These are phyloP conservation scores for Hypomecis punctinalis DNA, from an alignment of 2,888 invertebrate genomes.

Conservation along the genomic window DNA sequence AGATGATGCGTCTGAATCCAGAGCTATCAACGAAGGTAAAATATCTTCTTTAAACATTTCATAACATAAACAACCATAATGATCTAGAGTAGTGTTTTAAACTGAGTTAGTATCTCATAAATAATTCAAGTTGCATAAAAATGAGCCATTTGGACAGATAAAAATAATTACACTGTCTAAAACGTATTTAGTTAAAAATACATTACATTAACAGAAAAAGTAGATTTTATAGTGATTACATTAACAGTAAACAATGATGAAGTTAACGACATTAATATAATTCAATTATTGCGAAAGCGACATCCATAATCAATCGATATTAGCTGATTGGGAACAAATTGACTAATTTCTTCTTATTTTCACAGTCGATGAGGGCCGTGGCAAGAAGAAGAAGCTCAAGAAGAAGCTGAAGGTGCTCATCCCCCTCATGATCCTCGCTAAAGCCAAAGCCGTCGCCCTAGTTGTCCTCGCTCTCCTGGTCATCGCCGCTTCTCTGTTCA, in stretches of 20 bases:
- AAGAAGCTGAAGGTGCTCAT: slow-evolving; percentile 76
- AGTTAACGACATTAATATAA: background rate
- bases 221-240: too few relatives aligned
- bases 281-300: background rate
- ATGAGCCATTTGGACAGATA: too few relatives aligned
- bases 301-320: background rate
- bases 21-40: slow-evolving; percentile 69
- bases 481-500: slow-evolving; percentile 88
- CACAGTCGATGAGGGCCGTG: slow-evolving; percentile 84
- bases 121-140: too few relatives aligned
- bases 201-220: too few relatives aligned
- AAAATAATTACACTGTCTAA: too few relatives aligned
- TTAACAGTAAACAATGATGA: background rate
- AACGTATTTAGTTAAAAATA: too few relatives aligned
- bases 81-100: too few relatives aligned
- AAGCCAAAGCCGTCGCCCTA: slow-evolving; percentile 88
- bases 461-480: slow-evolving; percentile 87
- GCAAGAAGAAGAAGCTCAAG: slow-evolving; percentile 89
- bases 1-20: slow-evolving; percentile 62
- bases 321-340: background rate
- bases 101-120: too few relatives aligned
- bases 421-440: slow-evolving; percentile 86
- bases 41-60: background rate
- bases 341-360: background rate
- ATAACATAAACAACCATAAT: background rate